phyloP scores from a whole-genome alignment of 92 coral and sea anemone genomes.

The Micromussa lordhowensis region DNA sequence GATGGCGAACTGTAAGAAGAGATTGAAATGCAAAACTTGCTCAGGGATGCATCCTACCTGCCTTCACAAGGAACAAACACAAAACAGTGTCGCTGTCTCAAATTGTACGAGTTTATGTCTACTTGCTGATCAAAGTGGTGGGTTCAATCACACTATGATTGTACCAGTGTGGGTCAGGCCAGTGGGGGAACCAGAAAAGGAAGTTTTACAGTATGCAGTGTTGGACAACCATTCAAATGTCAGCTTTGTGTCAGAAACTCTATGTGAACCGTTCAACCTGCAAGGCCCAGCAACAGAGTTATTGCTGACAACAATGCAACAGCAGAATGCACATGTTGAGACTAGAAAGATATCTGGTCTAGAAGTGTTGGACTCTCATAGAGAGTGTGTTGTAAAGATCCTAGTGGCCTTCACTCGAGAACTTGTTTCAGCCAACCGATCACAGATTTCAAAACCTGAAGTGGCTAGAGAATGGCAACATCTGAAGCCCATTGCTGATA shows the following conservation, averaged over 20 bases:
- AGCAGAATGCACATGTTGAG: conserved; percentile 5
- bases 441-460: conserved; percentile 67
- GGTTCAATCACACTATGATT: conserved; percentile 14
- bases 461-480: conserved; percentile 55
- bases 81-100: too few species aligned
- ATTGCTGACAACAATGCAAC: conserved; percentile 33
- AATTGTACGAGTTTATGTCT: too few species aligned
- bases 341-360: conserved; percentile 12
- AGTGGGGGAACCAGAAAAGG: conserved; percentile 23
- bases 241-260: conserved; percentile 28
- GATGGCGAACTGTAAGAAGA: too few species aligned
- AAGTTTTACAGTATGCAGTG: conserved; percentile 39
- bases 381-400: conserved; percentile 7
- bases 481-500: conserved; percentile 34
- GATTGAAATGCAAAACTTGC: too few species aligned
- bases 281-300: conserved; percentile 27
- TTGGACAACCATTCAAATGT: conserved; percentile 39
- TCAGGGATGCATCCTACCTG: too few species aligned
- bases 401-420: conserved; percentile 29
- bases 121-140: too few species aligned
- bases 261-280: conserved; percentile 26
- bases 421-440: conserved; percentile 36
- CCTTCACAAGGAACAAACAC: too few species aligned
- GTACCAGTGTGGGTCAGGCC: conserved; percentile 53
- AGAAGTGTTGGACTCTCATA: conserved; percentile 12